A percentile compares a stretch with the other conserved stretches of the same genome.
These are phyloP conservation scores for Alces alces DNA, from an alignment of 2,113 vertebrate species.

Conservation along the genomic window DNA sequence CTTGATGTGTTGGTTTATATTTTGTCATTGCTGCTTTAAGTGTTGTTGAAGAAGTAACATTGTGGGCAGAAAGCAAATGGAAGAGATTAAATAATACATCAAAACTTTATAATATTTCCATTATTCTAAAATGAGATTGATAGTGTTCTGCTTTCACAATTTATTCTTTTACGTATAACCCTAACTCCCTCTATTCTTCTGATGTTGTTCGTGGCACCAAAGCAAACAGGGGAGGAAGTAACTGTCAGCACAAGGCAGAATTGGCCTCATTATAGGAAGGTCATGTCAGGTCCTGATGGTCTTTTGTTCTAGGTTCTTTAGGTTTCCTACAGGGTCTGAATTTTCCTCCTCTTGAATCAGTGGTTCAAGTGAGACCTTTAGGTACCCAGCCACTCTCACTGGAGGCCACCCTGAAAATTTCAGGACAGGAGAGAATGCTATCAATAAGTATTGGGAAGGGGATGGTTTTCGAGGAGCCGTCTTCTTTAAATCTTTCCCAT, in stretches of 20 bases:
- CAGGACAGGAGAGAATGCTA: neutral
- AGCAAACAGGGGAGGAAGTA: neutral
- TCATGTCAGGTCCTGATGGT: neutral
- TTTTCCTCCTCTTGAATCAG: neutral
- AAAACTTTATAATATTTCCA: slow-evolving; percentile 44
- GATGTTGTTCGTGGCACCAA: neutral
- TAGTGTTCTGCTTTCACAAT: neutral
- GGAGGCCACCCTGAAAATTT: neutral
- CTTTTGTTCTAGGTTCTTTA: neutral
- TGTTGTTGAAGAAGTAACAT: neutral
- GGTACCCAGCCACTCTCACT: neutral
- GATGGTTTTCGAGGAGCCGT: neutral
- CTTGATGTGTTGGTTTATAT: neutral
- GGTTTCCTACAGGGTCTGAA: neutral
- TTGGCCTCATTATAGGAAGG: neutral
- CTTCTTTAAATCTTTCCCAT: neutral
- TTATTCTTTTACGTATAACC: neutral
- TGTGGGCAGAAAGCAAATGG: slow-evolving; percentile 20
- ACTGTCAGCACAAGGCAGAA: neutral
- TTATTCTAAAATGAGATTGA: neutral
- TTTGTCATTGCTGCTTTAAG: neutral
- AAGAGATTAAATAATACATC: slow-evolving; percentile 49
- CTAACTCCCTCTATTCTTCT: neutral
- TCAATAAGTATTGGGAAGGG: neutral
- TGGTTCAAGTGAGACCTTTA: neutral